Conservation (phyloP, 2,888 invertebrate genomes). For the Hipparchia semele region DNA sequence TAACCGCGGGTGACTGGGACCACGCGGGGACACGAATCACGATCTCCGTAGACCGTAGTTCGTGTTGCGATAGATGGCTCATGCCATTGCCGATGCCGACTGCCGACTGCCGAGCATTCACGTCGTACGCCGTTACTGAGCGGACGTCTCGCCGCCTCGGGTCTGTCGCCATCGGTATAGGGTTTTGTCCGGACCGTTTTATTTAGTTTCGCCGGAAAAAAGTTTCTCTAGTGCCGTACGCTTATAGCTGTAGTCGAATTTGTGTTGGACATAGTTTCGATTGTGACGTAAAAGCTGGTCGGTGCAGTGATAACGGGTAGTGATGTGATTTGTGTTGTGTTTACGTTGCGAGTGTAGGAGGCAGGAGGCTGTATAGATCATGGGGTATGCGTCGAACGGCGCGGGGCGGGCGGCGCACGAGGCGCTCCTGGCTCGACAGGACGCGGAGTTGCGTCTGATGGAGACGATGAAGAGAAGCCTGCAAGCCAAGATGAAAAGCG, state of each 20-base stretch:
- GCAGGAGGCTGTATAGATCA: constrained; percentile 59
- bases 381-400: constrained; percentile 94
- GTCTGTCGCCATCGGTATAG: constrained; percentile 41
- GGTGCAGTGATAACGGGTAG: constrained; percentile 71
- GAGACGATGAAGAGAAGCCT: constrained; percentile 96
- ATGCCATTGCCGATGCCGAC: constrained; percentile 35
- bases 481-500: constrained; percentile 93
- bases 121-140: constrained; percentile 61
- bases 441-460: constrained; percentile 95
- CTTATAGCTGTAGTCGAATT: constrained; percentile 27
- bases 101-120: constrained; percentile 53
- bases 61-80: constrained; percentile 55
- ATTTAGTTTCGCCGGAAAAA: constrained; percentile 48
- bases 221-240: constrained; percentile 35
- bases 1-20: constrained; percentile 49
- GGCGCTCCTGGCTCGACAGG: constrained; percentile 94
- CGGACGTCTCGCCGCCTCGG: constrained; percentile 66
- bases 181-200: constrained; percentile 58
- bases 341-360: constrained; percentile 61
- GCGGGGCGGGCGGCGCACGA: constrained; percentile 96
- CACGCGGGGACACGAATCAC: constrained; percentile 38
- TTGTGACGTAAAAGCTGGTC: constrained; percentile 56
- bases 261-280: constrained; percentile 39
- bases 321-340: constrained; percentile 78
- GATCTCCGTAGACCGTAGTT: constrained; percentile 49